Conservation (phyloP, 2,113 vertebrate species). For the Bungarus multicinctus region DNA sequence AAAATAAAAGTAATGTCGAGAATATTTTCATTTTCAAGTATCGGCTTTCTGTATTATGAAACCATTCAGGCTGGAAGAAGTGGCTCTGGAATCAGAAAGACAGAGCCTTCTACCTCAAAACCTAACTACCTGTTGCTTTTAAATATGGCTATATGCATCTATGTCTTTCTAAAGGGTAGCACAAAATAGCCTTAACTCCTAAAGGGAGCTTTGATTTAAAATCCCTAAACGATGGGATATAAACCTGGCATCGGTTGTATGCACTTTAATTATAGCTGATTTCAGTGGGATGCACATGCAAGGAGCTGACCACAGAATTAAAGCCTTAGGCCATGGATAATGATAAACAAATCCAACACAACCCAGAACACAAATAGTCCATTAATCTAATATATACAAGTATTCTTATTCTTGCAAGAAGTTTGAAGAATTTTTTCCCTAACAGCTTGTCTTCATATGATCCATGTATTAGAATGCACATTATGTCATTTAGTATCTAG, state of each 20-base stretch:
- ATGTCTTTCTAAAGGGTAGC: constrained; percentile 51
- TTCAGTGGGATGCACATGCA: background rate
- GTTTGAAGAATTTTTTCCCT: background rate
- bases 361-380: constrained; percentile 4
- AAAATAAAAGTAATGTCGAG: background rate
- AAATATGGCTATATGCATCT: constrained; percentile 36
- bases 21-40: background rate
- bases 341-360: background rate
- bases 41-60: constrained; percentile 25
- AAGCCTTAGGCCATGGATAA: constrained; percentile 2
- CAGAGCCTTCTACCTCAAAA: constrained; percentile 41
- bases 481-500: background rate
- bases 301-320: constrained; percentile 7
- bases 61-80: constrained; percentile 24
- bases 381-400: background rate
- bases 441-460: background rate
- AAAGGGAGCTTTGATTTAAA: constrained; percentile 22
- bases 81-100: constrained; percentile 24
- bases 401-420: background rate
- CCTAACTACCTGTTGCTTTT: constrained; percentile 52
- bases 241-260: constrained; percentile 6
- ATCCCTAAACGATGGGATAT: background rate
- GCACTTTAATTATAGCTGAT: constrained; percentile 25
- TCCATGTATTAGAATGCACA: background rate
- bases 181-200: constrained; percentile 28